Conservation (phyloP, 2,888 invertebrate species). For the Campopleginae sp. region DNA sequence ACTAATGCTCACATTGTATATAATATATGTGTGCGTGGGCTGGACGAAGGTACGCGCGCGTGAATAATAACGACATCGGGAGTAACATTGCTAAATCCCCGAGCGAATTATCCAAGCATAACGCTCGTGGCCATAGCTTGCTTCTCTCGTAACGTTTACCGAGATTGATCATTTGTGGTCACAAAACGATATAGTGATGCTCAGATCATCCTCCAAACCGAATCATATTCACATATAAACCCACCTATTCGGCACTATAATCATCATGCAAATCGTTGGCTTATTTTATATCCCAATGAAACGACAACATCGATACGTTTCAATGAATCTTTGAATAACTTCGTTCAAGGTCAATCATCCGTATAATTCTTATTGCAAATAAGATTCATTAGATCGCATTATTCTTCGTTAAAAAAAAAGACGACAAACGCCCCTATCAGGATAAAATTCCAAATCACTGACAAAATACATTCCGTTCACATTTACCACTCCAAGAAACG, state of each 20-base stretch:
- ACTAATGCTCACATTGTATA: constrained; percentile 25
- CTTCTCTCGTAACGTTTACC: constrained; percentile 48
- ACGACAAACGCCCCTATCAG: too few relatives aligned
- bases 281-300: constrained; percentile 24
- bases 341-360: not conserved
- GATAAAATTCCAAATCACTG: not conserved
- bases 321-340: constrained; percentile 24
- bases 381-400: not conserved
- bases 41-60: constrained; percentile 16
- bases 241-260: not conserved
- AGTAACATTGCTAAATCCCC: constrained; percentile 50
- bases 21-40: not conserved
- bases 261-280: constrained; percentile 25
- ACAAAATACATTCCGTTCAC: too few relatives aligned
- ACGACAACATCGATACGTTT: constrained; percentile 6
- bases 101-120: constrained; percentile 50
- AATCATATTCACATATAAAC: constrained; percentile 11
- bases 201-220: constrained; percentile 8
- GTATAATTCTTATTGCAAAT: constrained; percentile 5
- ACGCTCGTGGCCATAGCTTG: constrained; percentile 35
- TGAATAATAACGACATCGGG: constrained; percentile 45
- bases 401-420: not conserved
- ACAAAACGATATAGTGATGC: constrained; percentile 33
- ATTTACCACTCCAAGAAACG: too few relatives aligned
- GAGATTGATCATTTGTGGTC: constrained; percentile 74